phyloP scores from a whole-genome alignment of 2,113 vertebrate species.

The Recurvirostra avosetta region DNA sequence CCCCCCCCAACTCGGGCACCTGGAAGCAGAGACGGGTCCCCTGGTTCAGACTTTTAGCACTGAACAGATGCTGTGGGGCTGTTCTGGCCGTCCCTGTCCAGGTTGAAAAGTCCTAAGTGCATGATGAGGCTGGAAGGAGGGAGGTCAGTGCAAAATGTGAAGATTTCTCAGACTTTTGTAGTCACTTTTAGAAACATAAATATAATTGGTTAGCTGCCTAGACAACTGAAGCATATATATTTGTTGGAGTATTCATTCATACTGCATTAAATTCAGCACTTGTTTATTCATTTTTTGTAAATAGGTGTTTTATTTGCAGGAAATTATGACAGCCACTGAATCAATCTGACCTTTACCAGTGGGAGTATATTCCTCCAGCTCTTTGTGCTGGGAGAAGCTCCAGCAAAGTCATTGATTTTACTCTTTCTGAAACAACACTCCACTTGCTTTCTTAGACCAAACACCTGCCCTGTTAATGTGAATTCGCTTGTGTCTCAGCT shows the following conservation, averaged over 20 bases:
- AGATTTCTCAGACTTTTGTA: background rate
- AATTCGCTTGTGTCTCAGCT: background rate
- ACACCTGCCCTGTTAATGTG: background rate
- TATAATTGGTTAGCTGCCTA: background rate
- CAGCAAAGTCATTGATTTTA: background rate
- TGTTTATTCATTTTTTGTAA: background rate
- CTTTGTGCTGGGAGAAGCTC: background rate
- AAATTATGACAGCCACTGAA: background rate
- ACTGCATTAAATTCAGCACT: background rate
- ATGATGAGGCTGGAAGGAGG: accelerated
- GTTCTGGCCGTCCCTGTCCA: background rate
- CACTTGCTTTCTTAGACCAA: background rate
- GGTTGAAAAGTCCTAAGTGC: background rate
- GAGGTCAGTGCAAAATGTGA: background rate
- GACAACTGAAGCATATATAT: background rate
- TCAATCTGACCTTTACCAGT: background rate
- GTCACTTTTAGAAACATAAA: background rate
- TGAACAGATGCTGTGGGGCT: background rate
- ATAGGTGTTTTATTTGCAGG: background rate
- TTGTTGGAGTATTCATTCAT: background rate
- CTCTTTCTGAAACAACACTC: background rate
- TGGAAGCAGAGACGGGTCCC: background rate
- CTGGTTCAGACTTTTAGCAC: background rate
- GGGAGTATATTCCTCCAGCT: background rate
- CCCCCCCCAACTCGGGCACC: accelerated